These are phyloP conservation scores for Drosophila sp. DNA, from an alignment of 1,140 invertebrate species.

Conservation along the genomic window DNA sequence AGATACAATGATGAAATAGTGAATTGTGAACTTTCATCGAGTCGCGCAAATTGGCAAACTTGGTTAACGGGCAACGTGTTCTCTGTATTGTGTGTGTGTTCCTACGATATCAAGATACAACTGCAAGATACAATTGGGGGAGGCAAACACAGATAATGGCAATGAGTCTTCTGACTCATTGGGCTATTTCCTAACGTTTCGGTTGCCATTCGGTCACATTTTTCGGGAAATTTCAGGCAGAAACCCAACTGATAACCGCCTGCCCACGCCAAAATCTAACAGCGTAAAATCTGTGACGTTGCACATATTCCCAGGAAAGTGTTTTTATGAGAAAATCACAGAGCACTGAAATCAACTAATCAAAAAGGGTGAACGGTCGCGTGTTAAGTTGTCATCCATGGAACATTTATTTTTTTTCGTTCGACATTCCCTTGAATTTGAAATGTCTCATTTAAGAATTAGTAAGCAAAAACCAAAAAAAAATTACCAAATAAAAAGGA, in stretches of 20 bases:
- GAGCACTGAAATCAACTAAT: background rate
- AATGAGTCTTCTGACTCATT: background rate
- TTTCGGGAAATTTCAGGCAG: constrained; percentile 49
- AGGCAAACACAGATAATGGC: constrained; percentile 5
- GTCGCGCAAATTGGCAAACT: constrained; percentile 14
- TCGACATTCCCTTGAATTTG: background rate
- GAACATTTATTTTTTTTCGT: background rate
- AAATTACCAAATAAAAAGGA: background rate
- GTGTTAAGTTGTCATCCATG: background rate
- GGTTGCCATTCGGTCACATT: constrained; percentile 31
- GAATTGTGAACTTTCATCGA: constrained; percentile 40
- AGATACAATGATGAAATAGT: constrained; percentile 34
- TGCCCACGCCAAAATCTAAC: background rate
- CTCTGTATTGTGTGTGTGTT: background rate
- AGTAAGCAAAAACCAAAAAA: background rate
- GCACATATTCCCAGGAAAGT: background rate
- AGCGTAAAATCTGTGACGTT: constrained; percentile 38
- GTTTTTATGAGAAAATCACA: background rate
- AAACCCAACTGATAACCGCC: constrained; percentile 24
- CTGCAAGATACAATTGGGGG: constrained; percentile 21
- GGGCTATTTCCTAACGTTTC: background rate
- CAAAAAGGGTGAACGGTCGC: background rate
- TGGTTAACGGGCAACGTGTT: background rate
- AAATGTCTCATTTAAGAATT: background rate
- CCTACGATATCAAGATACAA: constrained; percentile 29